phyloP scores from a whole-genome alignment of 2,797 vertebrate genomes.

The Dendrocincla fuliginosa region DNA sequence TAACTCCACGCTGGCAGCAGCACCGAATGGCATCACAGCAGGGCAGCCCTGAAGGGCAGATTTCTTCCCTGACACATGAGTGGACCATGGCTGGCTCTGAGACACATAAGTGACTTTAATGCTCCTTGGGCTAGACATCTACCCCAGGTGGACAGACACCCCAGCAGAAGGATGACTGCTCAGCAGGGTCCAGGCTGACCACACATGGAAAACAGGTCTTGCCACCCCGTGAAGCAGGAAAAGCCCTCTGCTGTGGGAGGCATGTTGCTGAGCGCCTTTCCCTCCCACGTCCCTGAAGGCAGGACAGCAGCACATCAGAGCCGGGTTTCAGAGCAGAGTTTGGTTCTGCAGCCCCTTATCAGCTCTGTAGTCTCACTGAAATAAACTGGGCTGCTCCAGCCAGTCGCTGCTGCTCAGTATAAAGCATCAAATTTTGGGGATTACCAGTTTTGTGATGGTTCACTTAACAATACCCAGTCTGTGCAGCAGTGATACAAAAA shows the following conservation, averaged over 20 bases:
- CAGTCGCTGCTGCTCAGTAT: neutral
- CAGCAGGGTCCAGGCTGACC: neutral
- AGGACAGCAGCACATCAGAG: neutral
- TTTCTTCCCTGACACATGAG: neutral
- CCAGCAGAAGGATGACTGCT: neutral
- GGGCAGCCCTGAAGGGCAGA: neutral
- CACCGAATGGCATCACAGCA: conserved; percentile 1
- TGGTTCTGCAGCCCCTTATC: neutral
- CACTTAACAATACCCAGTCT: neutral
- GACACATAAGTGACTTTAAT: neutral
- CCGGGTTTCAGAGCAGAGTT: neutral
- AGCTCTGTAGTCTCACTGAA: neutral
- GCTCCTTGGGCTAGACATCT: neutral
- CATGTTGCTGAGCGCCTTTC: neutral
- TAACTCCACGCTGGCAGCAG: neutral
- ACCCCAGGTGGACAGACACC: neutral
- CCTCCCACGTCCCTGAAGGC: neutral
- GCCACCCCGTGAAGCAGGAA: neutral
- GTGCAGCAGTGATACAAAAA: accelerated
- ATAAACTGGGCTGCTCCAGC: neutral
- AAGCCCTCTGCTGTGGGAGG: neutral
- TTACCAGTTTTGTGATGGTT: neutral
- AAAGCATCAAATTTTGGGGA: neutral
- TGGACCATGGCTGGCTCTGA: accelerated
- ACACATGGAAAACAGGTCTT: neutral